Percentiles rank a stretch among this genome's conserved stretches.
These are phyloP conservation scores for Xestia sexstrigata DNA, from an alignment of 2,888 invertebrate species.

Conservation along the genomic window DNA sequence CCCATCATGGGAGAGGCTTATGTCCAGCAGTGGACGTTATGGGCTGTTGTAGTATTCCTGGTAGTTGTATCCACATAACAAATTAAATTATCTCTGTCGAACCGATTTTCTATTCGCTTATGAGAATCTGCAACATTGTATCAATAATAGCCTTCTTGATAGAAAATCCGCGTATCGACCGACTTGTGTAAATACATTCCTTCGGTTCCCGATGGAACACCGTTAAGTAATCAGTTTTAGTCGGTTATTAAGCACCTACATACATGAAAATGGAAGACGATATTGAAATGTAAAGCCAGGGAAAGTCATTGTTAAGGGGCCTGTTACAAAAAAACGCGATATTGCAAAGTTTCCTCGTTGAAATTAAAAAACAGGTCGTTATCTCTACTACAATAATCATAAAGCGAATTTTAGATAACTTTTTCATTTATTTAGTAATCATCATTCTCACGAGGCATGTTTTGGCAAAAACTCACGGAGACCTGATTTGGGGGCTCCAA, in stretches of 20 bases:
- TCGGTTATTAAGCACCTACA: slow-evolving; percentile 39
- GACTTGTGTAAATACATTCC: slow-evolving; percentile 60
- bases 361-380: no score
- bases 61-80: slow-evolving; percentile 15
- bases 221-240: slow-evolving; percentile 51
- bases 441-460: no score
- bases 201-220: slow-evolving; percentile 38
- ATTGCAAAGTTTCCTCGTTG: no score
- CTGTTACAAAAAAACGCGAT: no score
- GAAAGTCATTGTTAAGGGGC: neutral
- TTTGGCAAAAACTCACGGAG: no score
- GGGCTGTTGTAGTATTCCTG: no score
- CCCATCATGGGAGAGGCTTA: no score
- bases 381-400: no score
- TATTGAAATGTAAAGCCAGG: neutral
- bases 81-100: slow-evolving; percentile 29
- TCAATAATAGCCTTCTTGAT: slow-evolving; percentile 23
- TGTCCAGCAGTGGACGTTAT: no score
- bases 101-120: slow-evolving; percentile 34
- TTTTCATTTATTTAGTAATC: no score
- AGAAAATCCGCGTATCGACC: slow-evolving; percentile 48
- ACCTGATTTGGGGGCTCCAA: no score
- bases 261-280: neutral
- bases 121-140: slow-evolving; percentile 23
- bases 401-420: no score